Evolutionary conservation across 1,140 invertebrate species (phyloP), one percentile per base, ranked within the genome.

Genomic region (Tetramorium simillimum): DNA sequence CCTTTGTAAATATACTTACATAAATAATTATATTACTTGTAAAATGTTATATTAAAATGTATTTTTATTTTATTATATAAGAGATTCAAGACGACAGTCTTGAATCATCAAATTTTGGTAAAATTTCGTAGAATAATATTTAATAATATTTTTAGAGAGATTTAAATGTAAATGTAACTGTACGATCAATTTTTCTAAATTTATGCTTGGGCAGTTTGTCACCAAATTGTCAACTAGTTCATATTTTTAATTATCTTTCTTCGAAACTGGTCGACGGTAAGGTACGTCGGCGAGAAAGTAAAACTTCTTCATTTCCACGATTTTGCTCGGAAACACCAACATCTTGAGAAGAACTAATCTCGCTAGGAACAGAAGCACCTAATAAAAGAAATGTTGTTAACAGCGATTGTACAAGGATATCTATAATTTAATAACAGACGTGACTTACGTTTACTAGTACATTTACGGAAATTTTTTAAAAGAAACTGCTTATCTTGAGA

Each of bases 401-500:
- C 4, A 53, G 33, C 12, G 18, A 58, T 43, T 63, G 5, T 9
- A 85, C 24, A 78, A 28, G 18, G 24, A 14, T 78, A 67, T 21
- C 3, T 65, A 80, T 65, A 69, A 63, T 33, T 58, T 28, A 40
- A 76, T 67, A 65, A 3, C 4, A 73, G 3, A 81, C 6, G n/a
- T 84, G 16, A 92, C 90, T 94, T 91, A 95, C 95, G 80, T 89
- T 94, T 93, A 65, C 93, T 92, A 28, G 94, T 93, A 12, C 93
- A 89, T 88, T 92, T 92, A 14, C 95, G 93, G 89, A 97, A 96
- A 90, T 95, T 95, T 49, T 95, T 92, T n/a, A 97, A 94, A 60
- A 97, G 95, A 94, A 97, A 98, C 89, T 97, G 96, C 93, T 97
- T 98, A 93, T 98, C 97, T 93, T 97, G 96, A 1, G 97, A 96